Evolutionary conservation across 1,140 invertebrate species (phyloP), one percentile per base, ranked within the genome.

Genomic region (Heliconius eleuchia): DNA sequence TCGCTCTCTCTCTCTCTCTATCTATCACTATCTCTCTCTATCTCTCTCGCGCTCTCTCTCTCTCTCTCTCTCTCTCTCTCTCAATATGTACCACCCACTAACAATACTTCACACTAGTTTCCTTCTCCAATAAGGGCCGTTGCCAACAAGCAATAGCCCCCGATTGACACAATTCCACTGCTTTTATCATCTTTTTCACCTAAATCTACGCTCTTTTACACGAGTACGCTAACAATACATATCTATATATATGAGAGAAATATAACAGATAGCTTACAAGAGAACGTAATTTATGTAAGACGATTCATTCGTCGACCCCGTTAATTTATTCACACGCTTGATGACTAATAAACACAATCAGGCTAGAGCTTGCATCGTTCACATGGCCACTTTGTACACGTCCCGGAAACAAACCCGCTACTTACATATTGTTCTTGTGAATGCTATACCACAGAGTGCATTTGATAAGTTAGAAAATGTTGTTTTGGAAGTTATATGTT

Each of bases 341-440:
- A 66, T 66, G 60, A 66, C 60, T 16, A 66, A 66, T 66, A 11
- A 66, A 8, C 60, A 66, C 60, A 66, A 66, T 66, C 60, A 16
- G 60, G 27, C 60, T 66, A 30, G 60, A 66, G 60, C 13, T 27
- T 16, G 11, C 16, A 16, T 27, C 27, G 11, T 30, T 30, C 60
- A 66, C 11, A 66, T 30, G 60, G 27, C 9, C 60, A 66, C 23
- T 66, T 66, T 30, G 27, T 66, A 30, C 13, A 16, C 60, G 27
- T 30, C 60, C 1, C 11, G 27, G 11, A 66, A 66, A 66, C 60
- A 11, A 66, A 66, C 60, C 60, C 60, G 13, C 27, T 66, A 66
- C 9, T 16, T 23, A 6, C 60, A 66, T 30, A 66, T 66, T 66
- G 27, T 30, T 23, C 13, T 16, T 30, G n/a, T 27, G 4, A 16